Base-by-base conservation (phyloP, 2,888 invertebrate species). In the Tenthredo livida region DNA sequence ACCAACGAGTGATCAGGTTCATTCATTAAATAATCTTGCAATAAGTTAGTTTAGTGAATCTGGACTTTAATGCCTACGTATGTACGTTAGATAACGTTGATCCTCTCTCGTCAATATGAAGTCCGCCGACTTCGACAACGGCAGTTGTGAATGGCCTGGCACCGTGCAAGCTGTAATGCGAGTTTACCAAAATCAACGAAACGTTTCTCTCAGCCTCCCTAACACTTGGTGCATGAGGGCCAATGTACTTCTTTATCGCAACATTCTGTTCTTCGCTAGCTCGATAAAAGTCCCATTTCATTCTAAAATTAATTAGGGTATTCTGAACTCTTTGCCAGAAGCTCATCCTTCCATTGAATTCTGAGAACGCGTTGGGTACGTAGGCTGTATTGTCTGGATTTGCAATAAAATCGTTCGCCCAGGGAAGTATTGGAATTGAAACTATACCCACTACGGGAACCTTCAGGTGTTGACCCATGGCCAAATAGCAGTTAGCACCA, bases 111-210 rank as follows among this genome's bases (percentile, higher is more conserved):
- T 61, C 61, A 67, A 95, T 93, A 86, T 95, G 95, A 83, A 95
- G 89, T 75, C 95, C 95, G 25, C 94, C 95, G 9, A 95, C 94
- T 33, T 94, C 93, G 9, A 95, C 90, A 87, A 95, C 91, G 5
- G 93, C 93, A 1, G 94, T 92, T 2, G 94, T 92, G 0, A 91
- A 89, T 9, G 95, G 94, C 78, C 94, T 92, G 6, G 94, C 89
- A 4, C 93, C 93, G 54, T 93, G 93, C 47, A 95, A 87, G 3
- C 93, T 93, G 50, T 93, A 92, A 90, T 95, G 94, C 80, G 94
- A 93, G 89, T 95, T 95, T 0, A 94, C 88, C 73, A 95, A 87
- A 50, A 94, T 91, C 5, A 94, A 88, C 1, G 94, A 94, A 17
- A 94, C 90, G 82, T 93, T 93, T 65, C 91, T 93, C 86, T 94